A percentile compares a stretch with the other conserved stretches of the same genome.
Conservation (phyloP, 1,140 invertebrate genomes). For the Chionoecetes opilio region DNA sequence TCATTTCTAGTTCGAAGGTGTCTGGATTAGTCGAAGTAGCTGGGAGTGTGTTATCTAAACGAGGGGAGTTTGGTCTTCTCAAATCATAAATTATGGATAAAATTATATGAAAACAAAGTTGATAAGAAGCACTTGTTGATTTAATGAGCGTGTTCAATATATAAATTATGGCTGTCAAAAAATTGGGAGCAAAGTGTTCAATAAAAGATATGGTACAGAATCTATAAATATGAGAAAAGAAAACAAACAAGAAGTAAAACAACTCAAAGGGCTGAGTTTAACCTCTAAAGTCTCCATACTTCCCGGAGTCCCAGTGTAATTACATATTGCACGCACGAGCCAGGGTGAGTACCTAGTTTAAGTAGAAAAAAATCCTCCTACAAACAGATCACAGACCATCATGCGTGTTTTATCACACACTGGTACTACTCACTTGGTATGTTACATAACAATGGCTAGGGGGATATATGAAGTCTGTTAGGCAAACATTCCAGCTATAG, state of each 20-base stretch:
- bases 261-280: slow-evolving; percentile 75
- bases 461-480: slow-evolving; percentile 79
- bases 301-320: slow-evolving; percentile 76
- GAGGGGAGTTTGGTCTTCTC: slow-evolving; percentile 79
- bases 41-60: slow-evolving; percentile 70
- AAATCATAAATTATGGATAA: slow-evolving; percentile 41
- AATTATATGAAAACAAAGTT: slow-evolving; percentile 51
- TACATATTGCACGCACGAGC: slow-evolving; percentile 78
- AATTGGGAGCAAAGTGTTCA: slow-evolving; percentile 69
- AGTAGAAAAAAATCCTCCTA: slow-evolving; percentile 79
- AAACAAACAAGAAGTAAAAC: slow-evolving; percentile 67
- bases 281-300: slow-evolving; percentile 76
- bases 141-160: slow-evolving; percentile 75
- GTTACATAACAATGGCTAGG: slow-evolving; percentile 76
- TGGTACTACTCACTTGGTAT: slow-evolving; percentile 74
- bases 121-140: slow-evolving; percentile 74
- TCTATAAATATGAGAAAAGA: slow-evolving; percentile 58
- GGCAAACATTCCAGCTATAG: slow-evolving; percentile 79
- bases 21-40: slow-evolving; percentile 70
- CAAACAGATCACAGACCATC: slow-evolving; percentile 78
- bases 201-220: slow-evolving; percentile 46
- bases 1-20: slow-evolving; percentile 68
- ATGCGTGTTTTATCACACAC: slow-evolving; percentile 78
- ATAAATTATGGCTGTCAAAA: slow-evolving; percentile 71
- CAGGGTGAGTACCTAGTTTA: slow-evolving; percentile 78